Percentiles rank a stretch among this genome's conserved stretches.
phyloP scores from a whole-genome alignment of 2,888 invertebrate genomes.

The Gordius sp. region DNA sequence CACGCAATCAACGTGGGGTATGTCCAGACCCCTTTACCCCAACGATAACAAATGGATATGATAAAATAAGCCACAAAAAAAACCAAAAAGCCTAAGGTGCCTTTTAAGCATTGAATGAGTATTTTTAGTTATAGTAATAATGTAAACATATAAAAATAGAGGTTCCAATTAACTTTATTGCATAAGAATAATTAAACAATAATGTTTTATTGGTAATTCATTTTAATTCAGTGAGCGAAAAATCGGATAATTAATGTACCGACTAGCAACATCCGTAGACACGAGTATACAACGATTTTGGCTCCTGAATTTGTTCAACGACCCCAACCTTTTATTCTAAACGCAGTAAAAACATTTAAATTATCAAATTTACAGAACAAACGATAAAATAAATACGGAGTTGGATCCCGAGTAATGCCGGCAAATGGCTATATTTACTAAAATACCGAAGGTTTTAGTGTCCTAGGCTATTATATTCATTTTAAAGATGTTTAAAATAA shows the following conservation, averaged over 20 bases:
- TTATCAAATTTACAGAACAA: neutral
- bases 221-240: slow-evolving; percentile 16
- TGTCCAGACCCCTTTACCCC: slow-evolving; percentile 59
- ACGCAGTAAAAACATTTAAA: slow-evolving; percentile 20
- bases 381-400: neutral
- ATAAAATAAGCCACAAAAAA: neutral
- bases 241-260: slow-evolving; percentile 33
- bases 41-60: neutral
- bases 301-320: slow-evolving; percentile 78
- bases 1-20: slow-evolving; percentile 91
- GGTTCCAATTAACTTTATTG: too few relatives aligned
- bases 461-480: too few relatives aligned
- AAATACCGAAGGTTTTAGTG: too few relatives aligned
- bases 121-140: too few relatives aligned
- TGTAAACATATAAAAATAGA: slow-evolving; percentile 20
- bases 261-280: slow-evolving; percentile 90
- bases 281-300: slow-evolving; percentile 74
- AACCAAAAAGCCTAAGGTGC: neutral
- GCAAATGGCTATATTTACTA: too few relatives aligned
- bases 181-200: too few relatives aligned
- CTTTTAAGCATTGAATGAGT: too few relatives aligned
- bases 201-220: too few relatives aligned
- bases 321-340: slow-evolving; percentile 67
- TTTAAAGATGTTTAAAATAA: too few relatives aligned
- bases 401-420: too few relatives aligned